Evolutionary conservation across 2,113 vertebrate species (phyloP).

Genomic region (Abramis brama): DNA sequence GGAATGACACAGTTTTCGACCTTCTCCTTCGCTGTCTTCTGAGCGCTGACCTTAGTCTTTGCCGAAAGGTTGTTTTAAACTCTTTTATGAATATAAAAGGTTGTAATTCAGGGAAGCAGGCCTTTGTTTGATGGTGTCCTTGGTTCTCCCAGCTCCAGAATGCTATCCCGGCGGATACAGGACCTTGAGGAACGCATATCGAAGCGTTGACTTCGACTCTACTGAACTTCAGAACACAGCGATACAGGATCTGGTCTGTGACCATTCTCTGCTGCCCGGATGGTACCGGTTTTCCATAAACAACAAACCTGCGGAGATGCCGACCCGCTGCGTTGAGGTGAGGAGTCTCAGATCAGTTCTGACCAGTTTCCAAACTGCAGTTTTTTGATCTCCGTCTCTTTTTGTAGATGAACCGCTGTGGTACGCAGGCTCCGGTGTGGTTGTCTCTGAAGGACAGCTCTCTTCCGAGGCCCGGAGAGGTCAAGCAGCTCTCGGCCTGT

Average conservation of each 20-base stretch:
- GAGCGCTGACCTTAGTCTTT: conserved; percentile 33
- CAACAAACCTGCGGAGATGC: conserved; percentile 76
- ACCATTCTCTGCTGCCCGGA: conserved; percentile 72
- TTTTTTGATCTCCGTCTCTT: neutral
- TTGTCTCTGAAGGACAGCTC: conserved; percentile 72
- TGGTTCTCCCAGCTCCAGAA: conserved; percentile 68
- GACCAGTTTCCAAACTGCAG: neutral
- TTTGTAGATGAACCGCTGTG: conserved; percentile 83
- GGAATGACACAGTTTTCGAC: neutral
- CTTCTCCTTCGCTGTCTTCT: neutral
- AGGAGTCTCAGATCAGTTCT: conserved; percentile 23
- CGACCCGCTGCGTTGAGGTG: conserved; percentile 77
- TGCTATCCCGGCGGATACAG: conserved; percentile 70
- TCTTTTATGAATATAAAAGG: conserved; percentile 22
- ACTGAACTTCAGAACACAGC: conserved; percentile 76
- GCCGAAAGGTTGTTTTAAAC: conserved; percentile 45
- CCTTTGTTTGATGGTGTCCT: neutral
- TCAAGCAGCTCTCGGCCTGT: conserved; percentile 71
- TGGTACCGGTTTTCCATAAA: conserved; percentile 79
- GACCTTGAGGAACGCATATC: conserved; percentile 66
- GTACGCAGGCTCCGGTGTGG: conserved; percentile 85
- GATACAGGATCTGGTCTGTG: conserved; percentile 79
- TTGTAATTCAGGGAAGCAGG: neutral
- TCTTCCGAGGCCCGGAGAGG: conserved; percentile 66
- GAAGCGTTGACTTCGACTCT: conserved; percentile 77